A percentile compares a stretch with the other conserved stretches of the same genome.
Conservation (phyloP, 1,140 invertebrate genomes). For the Drosophila sproati region DNA sequence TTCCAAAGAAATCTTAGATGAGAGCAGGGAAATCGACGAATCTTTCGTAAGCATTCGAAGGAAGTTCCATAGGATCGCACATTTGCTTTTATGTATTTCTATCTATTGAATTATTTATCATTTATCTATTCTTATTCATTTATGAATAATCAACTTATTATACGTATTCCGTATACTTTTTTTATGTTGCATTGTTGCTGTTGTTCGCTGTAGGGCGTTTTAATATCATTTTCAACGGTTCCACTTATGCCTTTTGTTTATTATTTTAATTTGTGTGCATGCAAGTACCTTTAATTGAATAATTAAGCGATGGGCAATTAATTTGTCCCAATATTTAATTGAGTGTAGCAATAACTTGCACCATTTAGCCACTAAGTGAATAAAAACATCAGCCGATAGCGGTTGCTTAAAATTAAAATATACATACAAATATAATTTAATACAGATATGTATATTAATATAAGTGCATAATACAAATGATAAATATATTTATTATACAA, state of each 20-base stretch:
- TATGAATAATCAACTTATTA: constrained; percentile 7
- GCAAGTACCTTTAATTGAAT: constrained; percentile 23
- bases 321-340: constrained; percentile 54
- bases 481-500: constrained; percentile 58
- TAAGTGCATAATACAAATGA: constrained; percentile 4
- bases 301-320: constrained; percentile 21
- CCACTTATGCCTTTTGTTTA: background rate
- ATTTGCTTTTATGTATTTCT: constrained; percentile 18
- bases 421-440: constrained; percentile 10
- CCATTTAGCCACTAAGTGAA: constrained; percentile 64
- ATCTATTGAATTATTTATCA: constrained; percentile 18
- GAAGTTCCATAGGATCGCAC: constrained; percentile 6
- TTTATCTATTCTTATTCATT: constrained; percentile 8
- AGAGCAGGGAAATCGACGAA: background rate
- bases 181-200: constrained; percentile 17
- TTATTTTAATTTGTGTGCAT: constrained; percentile 8
- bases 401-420: constrained; percentile 17
- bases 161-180: background rate
- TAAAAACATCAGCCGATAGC: constrained; percentile 7
- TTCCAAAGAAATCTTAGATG: constrained; percentile 45
- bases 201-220: background rate
- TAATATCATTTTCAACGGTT: background rate
- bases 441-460: constrained; percentile 15
- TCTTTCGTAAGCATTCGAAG: background rate
- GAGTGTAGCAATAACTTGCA: constrained; percentile 67